Conservation (phyloP, 2,113 vertebrate genomes). For the Tor tambroides region DNA sequence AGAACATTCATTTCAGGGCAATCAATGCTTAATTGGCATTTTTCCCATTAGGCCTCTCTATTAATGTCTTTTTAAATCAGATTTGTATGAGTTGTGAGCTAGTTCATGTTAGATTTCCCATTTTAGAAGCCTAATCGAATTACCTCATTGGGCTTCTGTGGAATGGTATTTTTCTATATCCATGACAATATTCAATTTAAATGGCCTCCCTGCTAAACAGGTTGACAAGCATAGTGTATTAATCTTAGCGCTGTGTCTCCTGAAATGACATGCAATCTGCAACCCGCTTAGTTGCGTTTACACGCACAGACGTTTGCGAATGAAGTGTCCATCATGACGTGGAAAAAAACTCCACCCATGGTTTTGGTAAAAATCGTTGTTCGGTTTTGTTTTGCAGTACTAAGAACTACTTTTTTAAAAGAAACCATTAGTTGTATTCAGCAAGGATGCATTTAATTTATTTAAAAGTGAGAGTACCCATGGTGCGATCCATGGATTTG, state of each 20-base stretch:
- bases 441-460: too few species aligned
- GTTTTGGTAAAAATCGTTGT: background rate
- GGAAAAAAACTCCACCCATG: background rate
- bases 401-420: background rate
- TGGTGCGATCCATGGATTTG: background rate
- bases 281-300: conserved; percentile 31
- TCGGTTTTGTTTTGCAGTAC: background rate
- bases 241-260: conserved; percentile 39
- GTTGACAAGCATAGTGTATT: conserved; percentile 50
- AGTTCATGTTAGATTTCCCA: conserved; percentile 66
- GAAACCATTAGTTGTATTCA: background rate
- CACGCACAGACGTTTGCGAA: conserved; percentile 7
- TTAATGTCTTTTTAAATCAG: conserved; percentile 74
- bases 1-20: conserved; percentile 66
- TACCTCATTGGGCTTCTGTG: conserved; percentile 44
- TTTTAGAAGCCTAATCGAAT: conserved; percentile 60
- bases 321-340: conserved; percentile 38
- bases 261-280: conserved; percentile 42
- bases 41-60: conserved; percentile 74
- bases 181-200: conserved; percentile 50
- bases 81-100: conserved; percentile 75
- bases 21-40: conserved; percentile 78
- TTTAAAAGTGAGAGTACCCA: too few species aligned
- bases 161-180: conserved; percentile 52
- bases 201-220: conserved; percentile 49